Evolutionary conservation across 2,888 invertebrate genomes (phyloP), one percentile per base, ranked within the genome.

Genomic region (Magallana nippona): DNA sequence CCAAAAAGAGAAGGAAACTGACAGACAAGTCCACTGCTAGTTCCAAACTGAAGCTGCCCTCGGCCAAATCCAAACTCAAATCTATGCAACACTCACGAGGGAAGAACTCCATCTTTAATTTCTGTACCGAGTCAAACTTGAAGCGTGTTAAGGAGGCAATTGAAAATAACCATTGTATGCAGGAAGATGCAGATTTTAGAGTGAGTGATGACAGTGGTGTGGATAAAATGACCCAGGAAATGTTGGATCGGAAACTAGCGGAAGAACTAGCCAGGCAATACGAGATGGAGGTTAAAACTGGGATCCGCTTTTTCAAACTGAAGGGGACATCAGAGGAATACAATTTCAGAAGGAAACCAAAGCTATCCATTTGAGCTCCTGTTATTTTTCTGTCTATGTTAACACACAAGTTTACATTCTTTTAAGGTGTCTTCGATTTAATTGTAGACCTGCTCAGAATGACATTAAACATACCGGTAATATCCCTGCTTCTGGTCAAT

Each of bases 291-390:
- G 89, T 84, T 44, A 90, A 86, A 57, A 71, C 85, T 62, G 79
- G 82, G 10, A 78, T 86, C 8, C 19, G 22, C 1, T 86, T 88
- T 27, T 85, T 87, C 56, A 82, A 89, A 22, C 87, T 87, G 22
- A 87, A 89, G 63, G 90, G 90, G 1, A 86, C 88, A 1, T 79
- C 85, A 1, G 85, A 89, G 32, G 87, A 89, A 55, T 90, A 90
- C 77, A 82, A 82, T 10, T 86, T 90, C 15, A 82, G 90, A 27
- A 81, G 79, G 78, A 87, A 84, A 81, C 62, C 82, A 55, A 84
- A 83, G 77, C 55, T 32, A 5, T 60, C 55, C 22, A 62, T 2
- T 11, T 27, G 27, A 32, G 60, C 27, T 56, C 57, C 13, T 57
- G 57, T 57, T 27, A 27, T 27, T 27, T 27, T 27, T 27, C 27